phyloP scores from a whole-genome alignment of 2,797 vertebrate species.

The Clarias laeviceps region DNA sequence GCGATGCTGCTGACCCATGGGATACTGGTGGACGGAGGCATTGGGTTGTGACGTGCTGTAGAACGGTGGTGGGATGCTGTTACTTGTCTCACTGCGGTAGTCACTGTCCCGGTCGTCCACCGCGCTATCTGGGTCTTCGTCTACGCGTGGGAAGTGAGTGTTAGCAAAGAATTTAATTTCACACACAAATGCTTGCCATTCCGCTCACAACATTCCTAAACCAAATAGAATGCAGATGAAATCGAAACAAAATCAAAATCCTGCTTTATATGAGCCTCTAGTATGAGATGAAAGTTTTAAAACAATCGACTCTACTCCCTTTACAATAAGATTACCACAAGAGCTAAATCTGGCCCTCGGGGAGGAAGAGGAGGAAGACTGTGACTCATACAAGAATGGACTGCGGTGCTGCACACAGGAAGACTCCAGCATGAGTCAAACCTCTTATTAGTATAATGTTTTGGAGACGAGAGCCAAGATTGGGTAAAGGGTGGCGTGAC shows the following conservation, averaged over 20 bases:
- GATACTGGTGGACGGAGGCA: conserved; percentile 93
- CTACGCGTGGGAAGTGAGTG: conserved; percentile 61
- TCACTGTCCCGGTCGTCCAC: conserved; percentile 96
- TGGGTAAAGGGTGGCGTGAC: conserved; percentile 16
- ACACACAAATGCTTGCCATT: not conserved
- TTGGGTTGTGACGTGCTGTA: conserved; percentile 95
- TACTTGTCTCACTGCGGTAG: conserved; percentile 96
- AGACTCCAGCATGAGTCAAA: conserved; percentile 13
- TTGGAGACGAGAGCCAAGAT: conserved; percentile 3
- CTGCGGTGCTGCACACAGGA: conserved; percentile 7
- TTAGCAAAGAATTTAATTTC: conserved; percentile 1
- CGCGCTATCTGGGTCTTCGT: conserved; percentile 91
- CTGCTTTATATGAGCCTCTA: not conserved
- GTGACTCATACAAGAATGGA: conserved; percentile 25
- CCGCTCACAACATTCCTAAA: not conserved
- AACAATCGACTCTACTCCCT: not conserved
- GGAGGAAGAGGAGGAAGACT: conserved; percentile 4
- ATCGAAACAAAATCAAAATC: not conserved
- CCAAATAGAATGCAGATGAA: not conserved
- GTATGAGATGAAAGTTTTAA: not conserved
- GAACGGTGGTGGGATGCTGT: conserved; percentile 91
- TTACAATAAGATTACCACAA: conserved; percentile 1
- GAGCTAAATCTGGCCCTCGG: not conserved
- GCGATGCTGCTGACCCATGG: conserved; percentile 86
- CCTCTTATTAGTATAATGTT: conserved; percentile 34